Base-by-base conservation (phyloP, 2,797 vertebrate genomes). In the Rhinatrema bivittatum region DNA sequence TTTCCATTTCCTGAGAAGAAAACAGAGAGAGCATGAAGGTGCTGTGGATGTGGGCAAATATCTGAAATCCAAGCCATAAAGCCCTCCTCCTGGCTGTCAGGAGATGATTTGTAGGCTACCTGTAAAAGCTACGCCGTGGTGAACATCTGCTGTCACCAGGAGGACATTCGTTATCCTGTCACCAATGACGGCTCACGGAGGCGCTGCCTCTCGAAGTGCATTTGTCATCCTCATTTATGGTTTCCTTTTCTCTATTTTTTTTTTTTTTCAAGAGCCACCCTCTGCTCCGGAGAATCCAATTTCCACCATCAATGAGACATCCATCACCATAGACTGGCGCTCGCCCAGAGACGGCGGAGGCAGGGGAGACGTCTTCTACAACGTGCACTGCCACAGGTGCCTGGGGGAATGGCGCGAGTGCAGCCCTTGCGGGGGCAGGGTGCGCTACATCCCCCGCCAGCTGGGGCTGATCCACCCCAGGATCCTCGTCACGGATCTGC, bases 221-320 rank as follows among this genome's bases (percentile, higher is more conserved):
- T 33, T 29, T 16, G 20, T 33, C 9, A 31, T 16, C 25, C 39
- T 50, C 18, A 13, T 29, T 29, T 33, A 35, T 21, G 39, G 13
- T 31, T 29, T 25, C 10, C 42, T 20, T 29, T 23, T 25, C 20
- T 18, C 44, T 16, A 19, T 30, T 33, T 41, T 10, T 47, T 20
- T 46, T 24, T 14, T 33, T 15, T 13, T 39, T 30, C 22, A 65
- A 89, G 86, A 78, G 38, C 78, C 87, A 22, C 86, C 87, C 1
- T 85, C 84, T 11, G 74, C 80, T 43, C 84, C 87, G n/a, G 80
- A 87, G 55, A 86, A 86, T 64, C 77, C 82, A 12, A 79, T 87
- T 42, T 83, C 82, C 18, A 84, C 81, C 0, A 77, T 84, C 26
- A 89, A 88, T 15, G 84, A 89, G 54, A 89, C 87, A 11, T 87